Evolutionary conservation across 2,797 vertebrate species (phyloP), one percentile per base, ranked within the genome.

Genomic region (Margarornis squamiger): DNA sequence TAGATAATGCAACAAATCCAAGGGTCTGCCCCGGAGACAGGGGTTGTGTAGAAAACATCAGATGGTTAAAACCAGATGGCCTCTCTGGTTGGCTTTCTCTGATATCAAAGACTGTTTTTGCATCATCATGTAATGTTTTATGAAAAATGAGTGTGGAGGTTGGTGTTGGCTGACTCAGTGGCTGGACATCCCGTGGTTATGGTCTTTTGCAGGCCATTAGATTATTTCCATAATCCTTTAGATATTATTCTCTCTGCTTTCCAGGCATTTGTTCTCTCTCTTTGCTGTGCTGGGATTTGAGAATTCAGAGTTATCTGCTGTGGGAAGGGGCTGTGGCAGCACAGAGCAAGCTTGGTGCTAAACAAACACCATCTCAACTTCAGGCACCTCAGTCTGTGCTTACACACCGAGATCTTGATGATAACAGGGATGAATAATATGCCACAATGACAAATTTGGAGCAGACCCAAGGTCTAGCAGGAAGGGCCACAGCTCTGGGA

Each of bases 81-180:
- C 15, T 52, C 24, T 45, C 73, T 90, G 74, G 14, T 83, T 15
- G 4, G 7, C 16, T 2, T 39, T 15, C 41, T 38, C 46, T 79
- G 54, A 2, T n/a, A 21, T 6, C 58, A n/a, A 22, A 27, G 32
- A 39, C 8, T 9, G 3, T 7, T 24, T 24, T 48, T 2, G 1
- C 65, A 27, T 45, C 8, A 6, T 51, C 14, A 41, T 76, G 75
- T 83, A 39, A 66, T 1, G 2, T 55, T 51, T 30, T 63, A 43
- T 73, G 66, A 59, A 59, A 49, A 74, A 15, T 9, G 4, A 4
- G 52, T 27, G 7, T n/a, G 49, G 68, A 65, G 26, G 23, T 36
- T 52, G 45, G 21, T 1, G 17, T 32, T 43, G 12, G 17, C 36
- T 55, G 17, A 15, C 51, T 41, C 4, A 3, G 32, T 62, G 66